Percentiles rank a stretch among this genome's conserved stretches.
These are phyloP conservation scores for Chaetops frenatus DNA, from an alignment of 2,113 vertebrate genomes.

Conservation along the genomic window DNA sequence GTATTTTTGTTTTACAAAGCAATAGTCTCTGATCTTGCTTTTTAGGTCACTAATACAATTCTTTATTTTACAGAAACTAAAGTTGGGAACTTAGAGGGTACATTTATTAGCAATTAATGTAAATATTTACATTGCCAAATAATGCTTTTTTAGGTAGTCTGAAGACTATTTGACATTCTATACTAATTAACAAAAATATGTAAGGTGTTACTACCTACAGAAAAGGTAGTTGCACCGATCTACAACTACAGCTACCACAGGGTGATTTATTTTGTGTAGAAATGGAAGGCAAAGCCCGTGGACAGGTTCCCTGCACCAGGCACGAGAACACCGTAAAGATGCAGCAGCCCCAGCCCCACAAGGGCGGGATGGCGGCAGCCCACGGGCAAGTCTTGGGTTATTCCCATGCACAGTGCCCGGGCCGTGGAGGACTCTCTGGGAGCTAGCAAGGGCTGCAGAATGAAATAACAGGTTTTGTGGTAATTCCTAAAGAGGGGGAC, in stretches of 20 bases:
- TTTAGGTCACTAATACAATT: not conserved
- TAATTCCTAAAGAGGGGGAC: slow-evolving; percentile 44
- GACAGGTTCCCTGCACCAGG: fast-evolving
- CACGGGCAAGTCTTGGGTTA: not conserved
- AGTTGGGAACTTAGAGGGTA: not conserved
- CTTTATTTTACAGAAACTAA: not conserved
- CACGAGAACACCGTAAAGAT: not conserved
- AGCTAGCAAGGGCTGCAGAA: not conserved
- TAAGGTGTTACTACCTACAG: not conserved
- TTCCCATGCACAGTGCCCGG: not conserved
- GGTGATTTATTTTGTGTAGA: not conserved
- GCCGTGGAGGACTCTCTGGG: not conserved
- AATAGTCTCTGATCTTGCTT: not conserved
- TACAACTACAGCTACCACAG: not conserved
- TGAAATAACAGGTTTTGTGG: slow-evolving; percentile 48
- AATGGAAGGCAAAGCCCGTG: not conserved
- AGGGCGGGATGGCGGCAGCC: not conserved
- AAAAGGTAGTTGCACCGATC: not conserved
- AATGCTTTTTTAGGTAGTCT: not conserved
- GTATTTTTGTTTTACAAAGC: not conserved
- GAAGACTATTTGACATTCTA: not conserved
- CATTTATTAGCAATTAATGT: not conserved
- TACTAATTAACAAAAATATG: not conserved
- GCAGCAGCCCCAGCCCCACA: not conserved
- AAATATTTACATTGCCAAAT: not conserved